Conservation (phyloP, 1,140 invertebrate genomes). For the Melipona quadrifasciata region DNA sequence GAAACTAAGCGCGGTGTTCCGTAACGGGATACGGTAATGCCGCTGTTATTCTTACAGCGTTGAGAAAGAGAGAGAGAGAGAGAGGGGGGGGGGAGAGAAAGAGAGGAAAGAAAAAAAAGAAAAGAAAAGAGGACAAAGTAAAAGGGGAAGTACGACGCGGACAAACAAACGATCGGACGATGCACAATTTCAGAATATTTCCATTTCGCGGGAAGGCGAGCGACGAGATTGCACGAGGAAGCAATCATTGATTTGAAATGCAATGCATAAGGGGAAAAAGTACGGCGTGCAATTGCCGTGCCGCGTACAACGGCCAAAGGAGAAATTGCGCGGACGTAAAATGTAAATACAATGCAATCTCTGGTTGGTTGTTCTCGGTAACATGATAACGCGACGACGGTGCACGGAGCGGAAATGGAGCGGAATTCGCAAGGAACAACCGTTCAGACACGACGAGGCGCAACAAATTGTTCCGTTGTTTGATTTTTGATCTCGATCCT, state of each 20-base stretch:
- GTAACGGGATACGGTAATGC: conserved; percentile 14
- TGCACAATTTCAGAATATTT: conserved; percentile 6
- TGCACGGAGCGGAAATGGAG: neutral
- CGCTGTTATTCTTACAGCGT: neutral
- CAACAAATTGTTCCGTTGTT: neutral
- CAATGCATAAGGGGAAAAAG: neutral
- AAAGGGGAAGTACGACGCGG: neutral
- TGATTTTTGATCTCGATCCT: neutral
- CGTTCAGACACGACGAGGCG: too few species aligned
- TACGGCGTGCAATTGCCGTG: neutral
- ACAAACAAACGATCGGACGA: neutral
- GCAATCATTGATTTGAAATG: neutral
- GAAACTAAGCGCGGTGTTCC: neutral
- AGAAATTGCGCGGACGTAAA: neutral
- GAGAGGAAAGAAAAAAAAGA: too few species aligned
- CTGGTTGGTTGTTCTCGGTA: neutral
- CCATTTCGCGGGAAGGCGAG: neutral
- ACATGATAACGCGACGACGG: neutral
- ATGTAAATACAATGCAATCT: neutral
- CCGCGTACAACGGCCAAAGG: neutral
- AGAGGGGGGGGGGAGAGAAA: too few species aligned
- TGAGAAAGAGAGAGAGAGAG: neutral
- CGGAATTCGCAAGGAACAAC: neutral
- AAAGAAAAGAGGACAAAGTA: too few species aligned
- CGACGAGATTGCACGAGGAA: neutral